phyloP scores from a whole-genome alignment of 2,888 invertebrate species.

The Tetragnatha montana region DNA sequence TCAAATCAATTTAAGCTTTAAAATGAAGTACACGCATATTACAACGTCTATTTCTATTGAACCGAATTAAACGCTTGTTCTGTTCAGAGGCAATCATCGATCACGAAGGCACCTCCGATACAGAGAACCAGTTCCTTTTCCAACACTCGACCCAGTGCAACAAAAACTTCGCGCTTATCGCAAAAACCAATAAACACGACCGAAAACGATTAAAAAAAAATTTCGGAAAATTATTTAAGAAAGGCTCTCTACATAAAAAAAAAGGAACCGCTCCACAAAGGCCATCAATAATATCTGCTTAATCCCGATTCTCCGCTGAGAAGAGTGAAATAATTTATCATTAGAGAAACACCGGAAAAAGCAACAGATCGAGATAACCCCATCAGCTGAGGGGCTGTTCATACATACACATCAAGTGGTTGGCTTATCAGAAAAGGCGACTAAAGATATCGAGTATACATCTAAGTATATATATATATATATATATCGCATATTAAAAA shows the following conservation, averaged over 20 bases:
- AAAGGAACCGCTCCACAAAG: not conserved
- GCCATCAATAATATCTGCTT: slow-evolving; percentile 24
- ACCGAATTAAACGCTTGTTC: too few species aligned
- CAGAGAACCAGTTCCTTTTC: too few species aligned
- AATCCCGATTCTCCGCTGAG: slow-evolving; percentile 4
- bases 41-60: too few species aligned
- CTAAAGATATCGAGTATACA: too few species aligned
- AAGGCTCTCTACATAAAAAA: not conserved
- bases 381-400: slow-evolving; percentile 15
- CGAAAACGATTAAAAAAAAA: not conserved
- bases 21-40: too few species aligned
- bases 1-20: too few species aligned
- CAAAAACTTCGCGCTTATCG: not conserved
- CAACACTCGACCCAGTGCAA: not conserved
- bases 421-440: too few species aligned
- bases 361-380: slow-evolving; percentile 33
- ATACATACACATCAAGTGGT: too few species aligned
- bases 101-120: too few species aligned
- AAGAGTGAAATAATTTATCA: slow-evolving; percentile 46
- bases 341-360: slow-evolving; percentile 24
- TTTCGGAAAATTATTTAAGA: not conserved
- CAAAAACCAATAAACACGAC: not conserved
- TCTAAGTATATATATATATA: too few species aligned
- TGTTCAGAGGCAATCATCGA: too few species aligned
- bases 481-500: too few species aligned